Percentiles rank a stretch among this genome's conserved stretches.
Evolutionary conservation across 2,888 invertebrate species (phyloP).

Genomic region (Parochlus steinenii): DNA sequence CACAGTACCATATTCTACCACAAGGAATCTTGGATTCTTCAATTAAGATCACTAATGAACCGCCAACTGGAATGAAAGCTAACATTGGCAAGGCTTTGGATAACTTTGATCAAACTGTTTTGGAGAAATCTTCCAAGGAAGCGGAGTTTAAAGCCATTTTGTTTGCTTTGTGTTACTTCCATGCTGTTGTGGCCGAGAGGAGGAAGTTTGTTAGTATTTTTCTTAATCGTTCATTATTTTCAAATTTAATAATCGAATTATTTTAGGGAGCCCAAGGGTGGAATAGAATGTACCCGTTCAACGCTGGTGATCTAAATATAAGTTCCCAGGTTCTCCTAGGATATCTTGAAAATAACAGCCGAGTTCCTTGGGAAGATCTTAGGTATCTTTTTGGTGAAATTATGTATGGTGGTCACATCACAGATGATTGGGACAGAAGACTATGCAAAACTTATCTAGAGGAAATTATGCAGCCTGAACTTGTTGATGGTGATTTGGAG

Average conservation of each 20-base stretch:
- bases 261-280: constrained; percentile 27
- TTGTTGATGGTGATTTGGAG: constrained; percentile 69
- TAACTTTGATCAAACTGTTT: constrained; percentile 80
- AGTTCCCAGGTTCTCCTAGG: constrained; percentile 81
- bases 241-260: constrained; percentile 3
- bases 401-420: constrained; percentile 95
- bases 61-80: constrained; percentile 87
- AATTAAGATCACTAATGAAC: constrained; percentile 92
- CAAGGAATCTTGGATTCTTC: constrained; percentile 85
- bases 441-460: constrained; percentile 72
- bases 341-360: constrained; percentile 74
- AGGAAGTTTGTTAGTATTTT: constrained; percentile 91
- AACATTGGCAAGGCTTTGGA: constrained; percentile 86
- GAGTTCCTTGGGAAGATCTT: constrained; percentile 88
- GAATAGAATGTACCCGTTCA: constrained; percentile 53
- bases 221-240: background rate
- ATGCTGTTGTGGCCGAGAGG: constrained; percentile 83
- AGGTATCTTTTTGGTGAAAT: constrained; percentile 91
- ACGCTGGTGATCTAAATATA: constrained; percentile 77
- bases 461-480: constrained; percentile 74
- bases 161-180: constrained; percentile 85
- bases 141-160: constrained; percentile 81
- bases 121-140: constrained; percentile 86
- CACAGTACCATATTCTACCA: constrained; percentile 46
- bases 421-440: constrained; percentile 88